A percentile compares a stretch with the other conserved stretches of the same genome.
Conservation (phyloP, 2,888 invertebrate species). For the Plagodis pulveraria region DNA sequence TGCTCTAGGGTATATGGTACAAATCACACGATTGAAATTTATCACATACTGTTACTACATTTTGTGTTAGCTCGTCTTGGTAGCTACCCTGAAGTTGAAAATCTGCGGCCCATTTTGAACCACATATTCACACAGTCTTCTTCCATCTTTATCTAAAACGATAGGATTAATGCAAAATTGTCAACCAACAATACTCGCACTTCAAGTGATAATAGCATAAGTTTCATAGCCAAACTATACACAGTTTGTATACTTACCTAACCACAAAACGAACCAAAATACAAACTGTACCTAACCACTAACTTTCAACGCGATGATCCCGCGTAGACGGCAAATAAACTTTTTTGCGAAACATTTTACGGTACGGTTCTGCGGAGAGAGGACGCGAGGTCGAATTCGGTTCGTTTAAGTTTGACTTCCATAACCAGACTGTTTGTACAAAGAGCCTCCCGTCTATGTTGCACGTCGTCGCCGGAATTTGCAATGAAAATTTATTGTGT, state of each 20-base stretch:
- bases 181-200: no score
- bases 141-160: no score
- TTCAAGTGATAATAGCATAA: no score
- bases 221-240: not conserved
- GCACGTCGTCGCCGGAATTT: constrained; percentile 79
- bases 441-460: constrained; percentile 62
- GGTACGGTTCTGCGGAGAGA: constrained; percentile 13
- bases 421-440: constrained; percentile 78
- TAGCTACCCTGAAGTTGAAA: no score
- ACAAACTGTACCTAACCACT: constrained; percentile 10
- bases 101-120: no score
- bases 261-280: constrained; percentile 10
- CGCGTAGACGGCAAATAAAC: constrained; percentile 31
- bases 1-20: no score
- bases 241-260: constrained; percentile 9
- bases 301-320: constrained; percentile 18
- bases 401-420: constrained; percentile 83
- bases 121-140: no score
- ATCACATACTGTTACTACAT: no score
- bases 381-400: constrained; percentile 70
- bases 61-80: no score
- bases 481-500: constrained; percentile 78
- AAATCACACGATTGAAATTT: no score
- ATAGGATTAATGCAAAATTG: no score
- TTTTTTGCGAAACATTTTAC: constrained; percentile 36